Evolutionary conservation across 2,888 invertebrate genomes (phyloP), one percentile per base, ranked within the genome.

Genomic region (Drepana falcataria): DNA sequence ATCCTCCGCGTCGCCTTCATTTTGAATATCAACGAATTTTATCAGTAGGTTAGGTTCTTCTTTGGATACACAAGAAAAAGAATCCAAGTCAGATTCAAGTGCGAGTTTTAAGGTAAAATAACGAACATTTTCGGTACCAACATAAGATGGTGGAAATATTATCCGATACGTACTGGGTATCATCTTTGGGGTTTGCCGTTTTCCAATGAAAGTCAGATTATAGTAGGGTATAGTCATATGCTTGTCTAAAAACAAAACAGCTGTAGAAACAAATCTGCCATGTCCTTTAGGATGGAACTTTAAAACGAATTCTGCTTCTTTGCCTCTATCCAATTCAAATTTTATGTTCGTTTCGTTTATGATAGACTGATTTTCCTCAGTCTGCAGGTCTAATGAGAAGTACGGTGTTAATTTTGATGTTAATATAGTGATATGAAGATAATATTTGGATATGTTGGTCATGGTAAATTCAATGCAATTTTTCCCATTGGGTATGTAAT

Each of bases 151-250:
- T n/a, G 90, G 85, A 67, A 88, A 87, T 68, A 87, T 77, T 53
- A 91, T 71, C 60, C 79, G 71, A 55, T 77, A 67, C 21, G 62
- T 68, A 68, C 78, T 82, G 1, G 87, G 73, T 49, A 57, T 75
- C 77, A 91, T 81, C 37, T 59, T 54, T 37, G 83, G 79, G 4
- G 74, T 70, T 66, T 79, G 75, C 48, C 76, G 73, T 69, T 65
- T 78, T 53, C 90, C 91, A 60, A 71, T 57, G 68, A 91, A 90
- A 48, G 85, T 87, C 56, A 91, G 74, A 69, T 91, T 89, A 55
- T 71, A 80, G 64, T 85, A 91, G 1, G 90, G 87, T 53, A 75
- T 73, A 35, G 75, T 75, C 81, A 83, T 78, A 51, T 81, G 69
- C 65, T 85, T 87, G 59, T 88, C 88, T 41, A 91, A 68, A 76